phyloP scores from a whole-genome alignment of 2,888 invertebrate species.

The Drosophila histrio region DNA sequence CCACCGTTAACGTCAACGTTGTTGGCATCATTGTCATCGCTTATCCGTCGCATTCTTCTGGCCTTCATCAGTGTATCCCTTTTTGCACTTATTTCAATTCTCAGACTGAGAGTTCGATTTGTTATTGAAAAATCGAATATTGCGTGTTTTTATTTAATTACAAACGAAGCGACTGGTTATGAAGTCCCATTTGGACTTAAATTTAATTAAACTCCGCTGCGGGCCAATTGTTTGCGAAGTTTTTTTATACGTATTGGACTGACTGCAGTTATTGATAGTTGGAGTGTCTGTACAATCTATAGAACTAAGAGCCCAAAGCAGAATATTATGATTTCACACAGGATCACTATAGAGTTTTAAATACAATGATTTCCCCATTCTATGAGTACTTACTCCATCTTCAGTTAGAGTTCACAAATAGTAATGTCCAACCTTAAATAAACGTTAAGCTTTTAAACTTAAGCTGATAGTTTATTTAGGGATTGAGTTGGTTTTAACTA shows the following conservation, averaged over 20 bases:
- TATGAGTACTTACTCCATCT: slow-evolving; percentile 1
- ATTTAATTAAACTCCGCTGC: slow-evolving; percentile 53
- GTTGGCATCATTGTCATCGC: slow-evolving; percentile 33
- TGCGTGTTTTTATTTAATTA: slow-evolving; percentile 64
- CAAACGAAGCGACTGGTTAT: slow-evolving; percentile 44
- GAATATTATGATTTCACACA: not conserved
- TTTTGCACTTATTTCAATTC: not conserved
- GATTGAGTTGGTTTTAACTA: not conserved
- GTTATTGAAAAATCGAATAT: slow-evolving; percentile 66
- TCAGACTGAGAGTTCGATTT: slow-evolving; percentile 25
- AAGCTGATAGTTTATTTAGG: not conserved
- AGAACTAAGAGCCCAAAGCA: not conserved
- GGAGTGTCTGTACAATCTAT: not conserved
- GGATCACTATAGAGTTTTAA: too few relatives aligned
- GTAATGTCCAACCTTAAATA: slow-evolving; percentile 33
- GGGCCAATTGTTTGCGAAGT: slow-evolving; percentile 4
- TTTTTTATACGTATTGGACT: not conserved
- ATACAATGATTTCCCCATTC: too few relatives aligned
- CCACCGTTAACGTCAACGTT: not conserved
- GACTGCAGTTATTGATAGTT: not conserved
- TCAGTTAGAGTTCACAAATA: not conserved
- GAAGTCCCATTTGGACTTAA: slow-evolving; percentile 54
- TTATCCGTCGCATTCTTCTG: slow-evolving; percentile 44
- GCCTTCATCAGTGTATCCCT: slow-evolving; percentile 2
- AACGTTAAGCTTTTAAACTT: slow-evolving; percentile 33